Base-by-base conservation (phyloP, 1,140 invertebrate genomes). In the Eciton burchellii region DNA sequence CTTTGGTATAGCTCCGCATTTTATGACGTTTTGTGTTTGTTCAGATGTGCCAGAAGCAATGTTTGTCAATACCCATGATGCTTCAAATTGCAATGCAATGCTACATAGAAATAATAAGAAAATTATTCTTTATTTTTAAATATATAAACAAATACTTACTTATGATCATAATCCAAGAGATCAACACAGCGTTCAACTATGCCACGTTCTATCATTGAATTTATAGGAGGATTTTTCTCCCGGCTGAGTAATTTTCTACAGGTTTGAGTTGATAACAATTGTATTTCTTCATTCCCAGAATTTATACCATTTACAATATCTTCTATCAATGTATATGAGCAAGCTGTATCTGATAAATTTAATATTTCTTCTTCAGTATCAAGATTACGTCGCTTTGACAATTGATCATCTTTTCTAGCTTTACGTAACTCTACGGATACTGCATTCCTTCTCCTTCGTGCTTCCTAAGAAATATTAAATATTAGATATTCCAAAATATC, bases 11-110 rank as follows among this genome's bases (percentile, higher is more conserved):
- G 98, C 99, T 56, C 98, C 97, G 90, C 96, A 93, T 89, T 97
- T 96, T 6, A 99, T 96, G 47, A 99, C 98, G 60, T 96, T 96
- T 84, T 96, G 95, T 2, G 98, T 99, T 93, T 99, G 98, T 21
- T 97, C 95, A 12, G 98, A 97, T 6, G 97, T 98, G 14, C 99
- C 99, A 0, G 98, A 99, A 12, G 99, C 99, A 85, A 99, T 98
- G 91, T 99, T 99, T 45, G 99, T 99, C 24, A 99, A 93, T 0
- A 98, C 98, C 99, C 99, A 99, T 1, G 99, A 97, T 35, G 99
- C 97, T 94, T 99, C 99, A 94, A 99, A 99, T 93, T 99, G 99
- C 11, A 99, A 93, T 65, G 96, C 95, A n/a, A 97, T 94, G 88
- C 98, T 98, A 91, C 12, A 95, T 52, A 43, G 63, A 60, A 19